Evolutionary conservation across 2,113 vertebrate species (phyloP).

Genomic region (Poecilia latipinna): DNA sequence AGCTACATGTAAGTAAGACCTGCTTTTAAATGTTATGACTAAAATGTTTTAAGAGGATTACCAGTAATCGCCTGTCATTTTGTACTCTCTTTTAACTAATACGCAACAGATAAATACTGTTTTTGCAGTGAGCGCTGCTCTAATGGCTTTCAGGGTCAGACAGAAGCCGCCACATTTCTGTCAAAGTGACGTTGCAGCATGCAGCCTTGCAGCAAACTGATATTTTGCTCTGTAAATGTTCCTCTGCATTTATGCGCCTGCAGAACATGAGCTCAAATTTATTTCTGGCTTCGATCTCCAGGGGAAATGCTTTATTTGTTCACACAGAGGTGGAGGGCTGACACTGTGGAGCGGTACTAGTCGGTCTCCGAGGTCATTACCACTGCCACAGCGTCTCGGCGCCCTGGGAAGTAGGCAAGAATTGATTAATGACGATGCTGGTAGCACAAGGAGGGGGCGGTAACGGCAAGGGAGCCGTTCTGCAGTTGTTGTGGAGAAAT

Average conservation of each 20-base stretch:
- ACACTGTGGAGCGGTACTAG: slow-evolving; percentile 59
- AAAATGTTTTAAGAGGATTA: slow-evolving; percentile 71
- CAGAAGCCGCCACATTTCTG: slow-evolving; percentile 6
- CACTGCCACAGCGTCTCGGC: slow-evolving; percentile 55
- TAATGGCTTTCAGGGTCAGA: slow-evolving; percentile 43
- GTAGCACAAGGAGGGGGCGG: slow-evolving; percentile 32
- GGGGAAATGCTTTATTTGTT: slow-evolving; percentile 48
- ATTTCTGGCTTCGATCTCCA: slow-evolving; percentile 15
- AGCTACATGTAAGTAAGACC: slow-evolving; percentile 9
- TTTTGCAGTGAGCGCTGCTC: slow-evolving; percentile 15
- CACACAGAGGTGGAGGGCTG: slow-evolving; percentile 52
- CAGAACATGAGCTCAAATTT: not conserved
- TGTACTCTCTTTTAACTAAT: slow-evolving; percentile 56
- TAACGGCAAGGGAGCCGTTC: slow-evolving; percentile 31
- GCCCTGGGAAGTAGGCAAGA: slow-evolving; percentile 61
- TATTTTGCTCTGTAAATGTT: slow-evolving; percentile 8
- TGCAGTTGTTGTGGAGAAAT: slow-evolving; percentile 28
- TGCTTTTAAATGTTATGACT: slow-evolving; percentile 48
- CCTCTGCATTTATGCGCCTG: slow-evolving; percentile 4
- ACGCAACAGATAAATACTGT: slow-evolving; percentile 43
- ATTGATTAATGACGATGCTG: slow-evolving; percentile 73
- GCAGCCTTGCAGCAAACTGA: not conserved
- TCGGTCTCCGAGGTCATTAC: slow-evolving; percentile 74
- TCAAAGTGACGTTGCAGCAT: slow-evolving; percentile 40
- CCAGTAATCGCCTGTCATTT: slow-evolving; percentile 42